A percentile compares a stretch with the other conserved stretches of the same genome.
phyloP scores from a whole-genome alignment of 2,888 invertebrate species.

The Apotomis betuletana region DNA sequence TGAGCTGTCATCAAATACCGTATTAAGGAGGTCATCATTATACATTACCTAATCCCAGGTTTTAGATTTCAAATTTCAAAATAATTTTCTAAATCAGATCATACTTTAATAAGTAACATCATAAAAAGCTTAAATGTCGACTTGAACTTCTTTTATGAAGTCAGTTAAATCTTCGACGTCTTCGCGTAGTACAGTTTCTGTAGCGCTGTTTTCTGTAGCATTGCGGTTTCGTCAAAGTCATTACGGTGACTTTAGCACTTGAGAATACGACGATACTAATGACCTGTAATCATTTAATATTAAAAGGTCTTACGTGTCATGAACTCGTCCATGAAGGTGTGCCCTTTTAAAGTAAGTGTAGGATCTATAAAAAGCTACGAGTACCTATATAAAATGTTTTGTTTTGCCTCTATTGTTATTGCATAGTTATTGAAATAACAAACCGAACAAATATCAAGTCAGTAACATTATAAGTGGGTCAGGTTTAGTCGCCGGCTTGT shows the following conservation, averaged over 20 bases:
- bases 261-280: constrained; percentile 21
- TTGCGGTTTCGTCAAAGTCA: constrained; percentile 28
- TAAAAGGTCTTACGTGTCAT: constrained; percentile 2
- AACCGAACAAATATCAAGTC: background rate
- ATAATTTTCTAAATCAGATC: no score
- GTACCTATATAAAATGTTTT: constrained; percentile 16
- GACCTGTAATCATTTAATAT: constrained; percentile 9
- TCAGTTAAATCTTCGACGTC: no score
- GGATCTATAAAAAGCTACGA: constrained; percentile 7
- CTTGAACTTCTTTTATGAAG: no score
- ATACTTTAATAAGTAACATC: no score
- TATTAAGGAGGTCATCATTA: no score
- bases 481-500: background rate
- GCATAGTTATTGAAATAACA: constrained; percentile 4
- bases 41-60: no score
- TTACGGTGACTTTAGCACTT: constrained; percentile 33
- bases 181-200: constrained; percentile 4
- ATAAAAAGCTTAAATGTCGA: no score
- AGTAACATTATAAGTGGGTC: background rate
- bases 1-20: no score
- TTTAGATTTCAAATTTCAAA: no score
- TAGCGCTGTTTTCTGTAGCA: background rate
- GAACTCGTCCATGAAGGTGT: background rate
- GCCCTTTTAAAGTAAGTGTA: background rate
- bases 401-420: background rate